These are phyloP conservation scores for Microplitis mediator DNA, from an alignment of 1,140 invertebrate genomes.

Conservation along the genomic window DNA sequence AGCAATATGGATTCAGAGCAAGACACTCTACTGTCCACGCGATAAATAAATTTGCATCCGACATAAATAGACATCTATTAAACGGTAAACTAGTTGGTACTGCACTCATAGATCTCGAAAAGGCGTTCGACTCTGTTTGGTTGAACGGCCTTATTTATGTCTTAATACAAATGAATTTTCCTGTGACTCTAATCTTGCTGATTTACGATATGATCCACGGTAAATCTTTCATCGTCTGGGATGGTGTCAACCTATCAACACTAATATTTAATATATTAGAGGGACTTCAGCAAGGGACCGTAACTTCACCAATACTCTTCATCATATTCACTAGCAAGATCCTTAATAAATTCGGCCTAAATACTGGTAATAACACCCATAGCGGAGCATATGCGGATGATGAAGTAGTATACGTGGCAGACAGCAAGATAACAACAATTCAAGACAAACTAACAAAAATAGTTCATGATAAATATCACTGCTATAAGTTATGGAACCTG, in stretches of 20 bases:
- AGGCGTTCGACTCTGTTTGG: constrained; percentile 12
- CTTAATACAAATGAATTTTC: constrained; percentile 22
- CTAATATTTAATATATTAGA: not conserved
- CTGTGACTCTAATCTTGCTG: not conserved
- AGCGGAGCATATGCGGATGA: constrained; percentile 23
- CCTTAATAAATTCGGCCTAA: constrained; percentile 13
- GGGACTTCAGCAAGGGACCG: constrained; percentile 23
- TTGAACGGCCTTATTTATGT: constrained; percentile 30
- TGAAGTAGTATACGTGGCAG: not conserved
- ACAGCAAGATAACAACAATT: not conserved
- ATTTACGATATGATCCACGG: constrained; percentile 14
- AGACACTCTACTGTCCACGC: constrained; percentile 2
- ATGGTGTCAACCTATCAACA: not conserved
- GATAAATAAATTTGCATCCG: not conserved
- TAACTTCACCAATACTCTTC: constrained; percentile 22
- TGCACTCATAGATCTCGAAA: constrained; percentile 1
- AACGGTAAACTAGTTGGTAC: not conserved
- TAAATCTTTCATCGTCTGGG: not conserved
- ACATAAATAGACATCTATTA: not conserved
- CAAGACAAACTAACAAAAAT: not conserved
- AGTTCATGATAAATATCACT: constrained; percentile 4
- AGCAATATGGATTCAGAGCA: not conserved
- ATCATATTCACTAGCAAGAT: constrained; percentile 20
- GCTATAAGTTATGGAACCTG: constrained; percentile 17
- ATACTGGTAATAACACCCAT: not conserved